Base-by-base conservation (phyloP, 2,888 invertebrate genomes). In the Listrodromus nycthemerus region DNA sequence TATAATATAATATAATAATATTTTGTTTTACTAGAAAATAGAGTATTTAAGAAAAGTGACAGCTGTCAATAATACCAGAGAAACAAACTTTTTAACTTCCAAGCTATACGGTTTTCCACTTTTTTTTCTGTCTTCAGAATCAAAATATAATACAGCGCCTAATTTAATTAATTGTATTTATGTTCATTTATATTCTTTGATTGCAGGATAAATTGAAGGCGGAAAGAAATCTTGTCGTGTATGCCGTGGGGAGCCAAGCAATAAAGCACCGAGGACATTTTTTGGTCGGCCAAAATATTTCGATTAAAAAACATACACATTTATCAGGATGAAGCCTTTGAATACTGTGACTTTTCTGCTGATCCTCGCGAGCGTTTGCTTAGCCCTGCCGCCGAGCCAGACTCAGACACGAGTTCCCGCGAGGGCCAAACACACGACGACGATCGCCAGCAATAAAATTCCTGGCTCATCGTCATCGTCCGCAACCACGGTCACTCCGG, bases 381-480 rank as follows among this genome's bases (percentile, higher is more conserved):
- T 87, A 76, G 91, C 90, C 8, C 82, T 91, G 24, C 90, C 91
- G 19, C 85, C 91, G 76, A 88, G 86, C 69, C 87, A 88, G 41
- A 84, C 77, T 52, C 82, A 84, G 45, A 80, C 80, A 30, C 80
- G 77, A 16, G 80, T 67, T 61, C 71, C 86, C 4, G 65, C 83
- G 61, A 87, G 88, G 30, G 75, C 86, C 13, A 91, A 91, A 76
- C 88, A 88, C n/a, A 89, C 90, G 69, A 90, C 89, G 3, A 87
- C 90, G 73, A 76, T 87, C 16, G 58, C 87, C 69, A 82, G 74
- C 58, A 66, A 55, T 52, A 61, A 82, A 55, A 27, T 66, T 24
- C 83, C 84, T 7, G 33, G 84, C 24, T 37, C 84, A 16, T 67
- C 85, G 73, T 74, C 83, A 13, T 33, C 83, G 24, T 33, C 63